Percentiles rank a stretch among this genome's conserved stretches.
Evolutionary conservation across 2,113 vertebrate species (phyloP).

Genomic region (Struthidea cinerea): DNA sequence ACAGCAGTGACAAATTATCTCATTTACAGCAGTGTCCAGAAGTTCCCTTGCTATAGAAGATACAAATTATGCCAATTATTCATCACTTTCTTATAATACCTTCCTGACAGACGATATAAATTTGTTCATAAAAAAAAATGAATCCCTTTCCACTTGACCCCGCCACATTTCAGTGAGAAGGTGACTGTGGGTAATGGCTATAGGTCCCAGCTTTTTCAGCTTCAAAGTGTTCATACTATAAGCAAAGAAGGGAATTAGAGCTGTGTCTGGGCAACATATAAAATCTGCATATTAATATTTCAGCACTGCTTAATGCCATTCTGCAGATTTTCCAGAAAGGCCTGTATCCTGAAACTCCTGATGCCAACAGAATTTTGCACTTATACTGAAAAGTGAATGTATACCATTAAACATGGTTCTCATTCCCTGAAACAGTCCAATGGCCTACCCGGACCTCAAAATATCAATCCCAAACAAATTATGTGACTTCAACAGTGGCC

Average conservation of each 20-base stretch:
- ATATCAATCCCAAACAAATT: not conserved
- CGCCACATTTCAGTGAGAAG: not conserved
- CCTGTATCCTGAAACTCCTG: not conserved
- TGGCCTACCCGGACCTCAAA: not conserved
- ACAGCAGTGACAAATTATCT: constrained; percentile 16
- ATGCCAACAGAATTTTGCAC: not conserved
- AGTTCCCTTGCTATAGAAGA: constrained; percentile 4
- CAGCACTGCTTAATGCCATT: not conserved
- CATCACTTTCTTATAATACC: not conserved
- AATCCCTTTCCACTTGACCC: not conserved
- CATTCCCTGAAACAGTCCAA: not conserved
- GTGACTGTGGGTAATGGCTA: not conserved
- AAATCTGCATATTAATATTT: not conserved
- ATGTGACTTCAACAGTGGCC: not conserved
- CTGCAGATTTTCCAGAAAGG: not conserved
- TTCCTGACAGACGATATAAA: not conserved
- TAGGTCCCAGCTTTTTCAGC: not conserved
- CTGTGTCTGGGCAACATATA: not conserved
- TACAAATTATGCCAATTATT: constrained; percentile 43
- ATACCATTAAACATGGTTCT: not conserved
- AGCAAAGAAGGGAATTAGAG: not conserved
- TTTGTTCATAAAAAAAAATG: not conserved
- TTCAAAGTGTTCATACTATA: not conserved
- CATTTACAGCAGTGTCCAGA: not conserved
- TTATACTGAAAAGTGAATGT: not conserved